Percentiles rank a stretch among this genome's conserved stretches.
phyloP scores from a whole-genome alignment of 2,888 invertebrate species.

The Caradrina clavipalpis region DNA sequence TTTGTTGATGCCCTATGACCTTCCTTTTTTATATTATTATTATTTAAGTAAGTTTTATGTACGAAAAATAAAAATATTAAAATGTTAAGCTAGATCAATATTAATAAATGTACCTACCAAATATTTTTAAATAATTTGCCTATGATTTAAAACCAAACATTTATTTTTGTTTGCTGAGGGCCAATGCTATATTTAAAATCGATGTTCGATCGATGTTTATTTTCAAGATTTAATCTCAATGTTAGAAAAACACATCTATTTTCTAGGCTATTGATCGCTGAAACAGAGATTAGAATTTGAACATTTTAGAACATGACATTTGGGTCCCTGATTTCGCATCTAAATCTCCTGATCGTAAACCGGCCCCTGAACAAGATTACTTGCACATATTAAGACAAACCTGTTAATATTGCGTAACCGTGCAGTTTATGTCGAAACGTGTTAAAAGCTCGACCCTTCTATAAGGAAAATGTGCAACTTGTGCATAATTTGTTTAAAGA shows the following conservation, averaged over 20 bases:
- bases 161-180: neutral
- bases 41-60: too few species aligned
- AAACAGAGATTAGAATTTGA: neutral
- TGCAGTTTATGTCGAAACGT: conserved; percentile 45
- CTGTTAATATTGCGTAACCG: conserved; percentile 45
- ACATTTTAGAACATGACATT: neutral
- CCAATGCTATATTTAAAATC: neutral
- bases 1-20: too few species aligned
- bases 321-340: neutral
- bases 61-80: too few species aligned
- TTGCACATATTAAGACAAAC: conserved; percentile 35
- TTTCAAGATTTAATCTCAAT: neutral
- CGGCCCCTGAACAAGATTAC: conserved; percentile 12
- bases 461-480: conserved; percentile 58
- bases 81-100: too few species aligned
- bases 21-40: too few species aligned
- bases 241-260: neutral
- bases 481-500: conserved; percentile 40
- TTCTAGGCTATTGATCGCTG: neutral
- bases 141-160: neutral
- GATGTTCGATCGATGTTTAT: too few species aligned
- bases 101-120: too few species aligned
- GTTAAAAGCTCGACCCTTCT: conserved; percentile 28
- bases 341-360: neutral
- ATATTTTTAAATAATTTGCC: too few species aligned